phyloP scores from a whole-genome alignment of 2,797 vertebrate genomes.

The Avahi laniger region DNA sequence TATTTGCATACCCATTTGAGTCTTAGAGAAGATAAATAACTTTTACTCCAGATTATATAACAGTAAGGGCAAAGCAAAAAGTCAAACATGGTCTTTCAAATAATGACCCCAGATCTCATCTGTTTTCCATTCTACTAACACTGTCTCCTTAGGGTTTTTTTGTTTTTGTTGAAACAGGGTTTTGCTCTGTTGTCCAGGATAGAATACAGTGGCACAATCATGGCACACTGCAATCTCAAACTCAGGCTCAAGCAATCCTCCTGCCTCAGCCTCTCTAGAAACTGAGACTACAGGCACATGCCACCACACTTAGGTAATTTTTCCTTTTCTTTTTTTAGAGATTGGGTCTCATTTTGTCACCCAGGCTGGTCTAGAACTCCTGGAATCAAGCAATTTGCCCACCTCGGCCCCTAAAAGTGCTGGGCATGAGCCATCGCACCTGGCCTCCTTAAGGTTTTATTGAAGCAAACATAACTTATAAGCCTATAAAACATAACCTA shows the following conservation, averaged over 20 bases:
- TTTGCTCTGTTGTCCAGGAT: not conserved
- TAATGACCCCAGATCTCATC: not conserved
- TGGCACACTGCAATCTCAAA: not conserved
- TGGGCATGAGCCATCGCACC: not conserved
- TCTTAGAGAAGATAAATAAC: not conserved
- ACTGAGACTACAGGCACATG: not conserved
- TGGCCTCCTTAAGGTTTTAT: not conserved
- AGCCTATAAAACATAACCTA: not conserved
- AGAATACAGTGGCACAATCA: not conserved
- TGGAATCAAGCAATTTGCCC: not conserved
- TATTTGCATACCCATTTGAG: not conserved
- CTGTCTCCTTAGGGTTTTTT: not conserved
- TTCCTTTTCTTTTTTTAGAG: not conserved
- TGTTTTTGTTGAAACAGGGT: not conserved
- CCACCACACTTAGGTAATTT: not conserved
- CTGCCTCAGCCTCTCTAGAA: not conserved
- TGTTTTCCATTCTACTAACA: not conserved
- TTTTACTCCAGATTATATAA: not conserved
- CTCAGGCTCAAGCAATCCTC: not conserved
- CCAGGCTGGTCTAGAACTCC: not conserved
- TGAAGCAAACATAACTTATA: conserved; percentile 3
- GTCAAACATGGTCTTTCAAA: not conserved
- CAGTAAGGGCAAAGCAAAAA: not conserved
- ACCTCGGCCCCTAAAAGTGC: not conserved
- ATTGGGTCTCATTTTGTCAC: not conserved